Evolutionary conservation across 1,140 invertebrate species (phyloP).

Genomic region (Chymomyza costata): DNA sequence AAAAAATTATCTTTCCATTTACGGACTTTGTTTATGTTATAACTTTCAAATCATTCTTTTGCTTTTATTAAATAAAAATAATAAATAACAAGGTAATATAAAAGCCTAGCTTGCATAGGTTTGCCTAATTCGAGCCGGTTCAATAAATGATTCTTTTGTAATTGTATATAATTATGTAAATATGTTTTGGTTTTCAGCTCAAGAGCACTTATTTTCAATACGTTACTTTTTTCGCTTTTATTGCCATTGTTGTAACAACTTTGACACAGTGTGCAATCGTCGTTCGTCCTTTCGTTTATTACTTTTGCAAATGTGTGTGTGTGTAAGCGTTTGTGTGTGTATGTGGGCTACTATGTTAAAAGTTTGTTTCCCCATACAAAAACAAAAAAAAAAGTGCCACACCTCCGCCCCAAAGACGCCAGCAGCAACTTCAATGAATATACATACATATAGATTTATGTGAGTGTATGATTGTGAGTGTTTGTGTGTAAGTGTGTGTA

Average conservation of each 20-base stretch:
- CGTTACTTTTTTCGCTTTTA: conserved; percentile 26
- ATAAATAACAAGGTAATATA: too few relatives aligned
- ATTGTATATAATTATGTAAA: too few relatives aligned
- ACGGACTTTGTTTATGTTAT: too few relatives aligned
- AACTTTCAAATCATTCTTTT: too few relatives aligned
- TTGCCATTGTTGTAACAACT: conserved; percentile 34
- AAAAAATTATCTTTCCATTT: too few relatives aligned
- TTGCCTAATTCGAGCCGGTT: too few relatives aligned
- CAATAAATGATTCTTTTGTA: too few relatives aligned
- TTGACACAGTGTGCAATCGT: conserved; percentile 53
- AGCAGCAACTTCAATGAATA: conserved; percentile 49
- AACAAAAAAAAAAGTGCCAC: too few relatives aligned
- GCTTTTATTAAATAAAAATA: too few relatives aligned
- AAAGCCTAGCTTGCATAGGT: too few relatives aligned
- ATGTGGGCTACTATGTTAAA: conserved; percentile 69
- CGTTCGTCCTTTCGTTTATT: conserved; percentile 26
- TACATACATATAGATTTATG: not conserved
- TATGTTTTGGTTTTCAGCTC: too few relatives aligned
- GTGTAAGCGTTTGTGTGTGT: conserved; percentile 22
- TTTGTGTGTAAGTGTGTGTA: conserved; percentile 6
- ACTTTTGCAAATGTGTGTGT: conserved; percentile 14
- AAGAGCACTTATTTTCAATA: conserved; percentile 26
- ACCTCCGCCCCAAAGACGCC: conserved; percentile 24
- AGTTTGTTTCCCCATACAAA: conserved; percentile 44
- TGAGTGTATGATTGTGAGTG: conserved; percentile 1